These are phyloP conservation scores for Spea bombifrons DNA, from an alignment of 2,113 vertebrate genomes.

Conservation along the genomic window DNA sequence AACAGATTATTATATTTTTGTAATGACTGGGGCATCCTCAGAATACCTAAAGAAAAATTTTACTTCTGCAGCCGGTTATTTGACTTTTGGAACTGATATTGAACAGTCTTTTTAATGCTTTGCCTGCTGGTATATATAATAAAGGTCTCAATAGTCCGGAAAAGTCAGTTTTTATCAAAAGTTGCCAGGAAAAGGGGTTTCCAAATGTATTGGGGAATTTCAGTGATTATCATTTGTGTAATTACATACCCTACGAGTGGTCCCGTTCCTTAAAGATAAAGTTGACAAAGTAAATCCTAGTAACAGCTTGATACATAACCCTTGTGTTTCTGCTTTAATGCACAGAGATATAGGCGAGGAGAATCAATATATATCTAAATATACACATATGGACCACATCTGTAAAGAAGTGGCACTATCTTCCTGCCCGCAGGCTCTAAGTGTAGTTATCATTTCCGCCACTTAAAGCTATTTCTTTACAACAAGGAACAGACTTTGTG, in stretches of 20 bases:
- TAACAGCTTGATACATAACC: slow-evolving; percentile 25
- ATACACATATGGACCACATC: slow-evolving; percentile 31
- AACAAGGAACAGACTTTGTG: slow-evolving; percentile 18
- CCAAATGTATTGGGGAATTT: slow-evolving; percentile 36
- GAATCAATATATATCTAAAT: slow-evolving; percentile 29
- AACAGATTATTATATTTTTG: too few relatives aligned
- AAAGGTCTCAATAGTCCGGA: slow-evolving; percentile 17
- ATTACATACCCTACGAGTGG: slow-evolving; percentile 17
- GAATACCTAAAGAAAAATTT: background rate
- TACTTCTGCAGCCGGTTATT: background rate
- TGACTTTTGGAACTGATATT: background rate
- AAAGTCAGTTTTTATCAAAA: slow-evolving; percentile 1
- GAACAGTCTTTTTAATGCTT: background rate
- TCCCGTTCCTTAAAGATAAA: slow-evolving; percentile 26
- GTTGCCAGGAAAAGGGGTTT: background rate
- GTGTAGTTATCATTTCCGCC: slow-evolving; percentile 44
- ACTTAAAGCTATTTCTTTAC: slow-evolving; percentile 39
- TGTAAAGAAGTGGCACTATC: slow-evolving; percentile 39
- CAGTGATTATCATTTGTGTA: slow-evolving; percentile 9
- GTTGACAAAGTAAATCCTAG: slow-evolving; percentile 30
- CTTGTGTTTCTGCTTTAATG: slow-evolving; percentile 8
- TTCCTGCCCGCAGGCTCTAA: slow-evolving; percentile 27
- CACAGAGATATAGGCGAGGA: slow-evolving; percentile 18
- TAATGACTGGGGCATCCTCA: too few relatives aligned
- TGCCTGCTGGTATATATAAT: background rate